A percentile compares a stretch with the other conserved stretches of the same genome.
These are phyloP conservation scores for Chrysoperla carnea DNA, from an alignment of 1,140 invertebrate species.

Conservation along the genomic window DNA sequence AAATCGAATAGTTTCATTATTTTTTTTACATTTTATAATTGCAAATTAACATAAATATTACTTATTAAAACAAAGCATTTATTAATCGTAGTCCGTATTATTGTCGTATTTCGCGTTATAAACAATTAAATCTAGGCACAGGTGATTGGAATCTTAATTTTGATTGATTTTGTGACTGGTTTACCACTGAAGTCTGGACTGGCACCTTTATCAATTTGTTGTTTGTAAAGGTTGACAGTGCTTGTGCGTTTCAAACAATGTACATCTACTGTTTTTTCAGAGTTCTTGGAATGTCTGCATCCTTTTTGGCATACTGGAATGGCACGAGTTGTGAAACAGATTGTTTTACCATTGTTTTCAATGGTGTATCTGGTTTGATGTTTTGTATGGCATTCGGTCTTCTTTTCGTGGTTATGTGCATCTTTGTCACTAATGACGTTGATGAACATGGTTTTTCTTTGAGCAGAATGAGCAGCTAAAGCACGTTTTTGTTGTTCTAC, in stretches of 20 bases:
- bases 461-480: conserved; percentile 22
- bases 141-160: conserved; percentile 10
- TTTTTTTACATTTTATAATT: too few species aligned
- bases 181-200: conserved; percentile 32
- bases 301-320: conserved; percentile 26
- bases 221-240: conserved; percentile 22
- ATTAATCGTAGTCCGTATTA: too few species aligned
- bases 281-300: conserved; percentile 16
- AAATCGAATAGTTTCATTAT: too few species aligned
- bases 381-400: conserved; percentile 2
- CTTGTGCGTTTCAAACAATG: conserved; percentile 27
- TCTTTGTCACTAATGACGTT: conserved; percentile 22
- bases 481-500: conserved; percentile 20
- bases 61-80: too few species aligned
- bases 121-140: conserved; percentile 4
- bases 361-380: conserved; percentile 28
- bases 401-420: conserved; percentile 9
- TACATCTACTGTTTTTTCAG: conserved; percentile 24
- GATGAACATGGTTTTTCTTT: conserved; percentile 15
- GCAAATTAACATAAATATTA: too few species aligned
- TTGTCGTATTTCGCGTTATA: too few species aligned
- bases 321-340: conserved; percentile 33
- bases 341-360: conserved; percentile 22
- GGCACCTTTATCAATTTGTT: conserved; percentile 31
- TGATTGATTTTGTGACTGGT: conserved; percentile 3